These are phyloP conservation scores for Yoshiicerus persimilis DNA, from an alignment of 1,140 invertebrate genomes.

Conservation along the genomic window DNA sequence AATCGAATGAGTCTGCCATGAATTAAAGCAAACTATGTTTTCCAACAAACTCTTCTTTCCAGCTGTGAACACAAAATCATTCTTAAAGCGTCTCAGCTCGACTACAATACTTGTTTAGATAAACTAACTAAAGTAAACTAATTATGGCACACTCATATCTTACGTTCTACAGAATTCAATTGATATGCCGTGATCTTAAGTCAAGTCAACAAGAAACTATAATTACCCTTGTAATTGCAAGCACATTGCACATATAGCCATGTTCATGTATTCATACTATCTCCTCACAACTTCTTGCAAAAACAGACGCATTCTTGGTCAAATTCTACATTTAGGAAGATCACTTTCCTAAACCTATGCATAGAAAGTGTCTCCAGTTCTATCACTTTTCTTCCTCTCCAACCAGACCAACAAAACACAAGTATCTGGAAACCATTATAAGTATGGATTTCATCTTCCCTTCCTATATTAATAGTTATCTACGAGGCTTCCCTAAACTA, in stretches of 20 bases:
- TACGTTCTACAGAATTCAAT: not conserved
- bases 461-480: not conserved
- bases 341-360: too few species aligned
- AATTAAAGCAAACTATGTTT: conserved; percentile 11
- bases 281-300: too few species aligned
- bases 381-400: not conserved
- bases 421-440: not conserved
- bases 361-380: not conserved
- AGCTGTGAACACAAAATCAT: not conserved
- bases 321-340: too few species aligned
- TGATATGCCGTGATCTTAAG: not conserved
- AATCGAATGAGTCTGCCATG: not conserved
- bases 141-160: not conserved
- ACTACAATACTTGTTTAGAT: not conserved
- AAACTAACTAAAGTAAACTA: not conserved
- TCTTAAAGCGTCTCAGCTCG: not conserved
- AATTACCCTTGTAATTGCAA: not conserved
- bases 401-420: not conserved
- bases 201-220: not conserved
- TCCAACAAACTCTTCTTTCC: not conserved
- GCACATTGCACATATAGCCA: not conserved
- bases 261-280: too few species aligned
- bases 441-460: not conserved
- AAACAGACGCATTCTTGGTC: too few species aligned
- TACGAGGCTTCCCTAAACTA: not conserved